Evolutionary conservation across 2,113 vertebrate species (phyloP).

Genomic region (Etheostoma cragini): DNA sequence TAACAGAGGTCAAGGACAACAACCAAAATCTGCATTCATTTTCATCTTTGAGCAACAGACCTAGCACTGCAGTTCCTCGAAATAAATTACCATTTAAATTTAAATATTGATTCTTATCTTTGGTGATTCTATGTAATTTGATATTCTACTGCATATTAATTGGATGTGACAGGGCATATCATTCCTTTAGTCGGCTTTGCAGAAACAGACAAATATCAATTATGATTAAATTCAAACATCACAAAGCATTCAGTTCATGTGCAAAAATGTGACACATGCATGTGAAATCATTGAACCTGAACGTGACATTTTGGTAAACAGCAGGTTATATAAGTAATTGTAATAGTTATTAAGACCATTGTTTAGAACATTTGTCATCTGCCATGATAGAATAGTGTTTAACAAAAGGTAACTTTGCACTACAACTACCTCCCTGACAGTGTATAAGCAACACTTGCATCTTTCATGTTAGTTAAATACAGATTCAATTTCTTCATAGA

Average conservation of each 20-base stretch:
- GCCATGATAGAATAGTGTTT: neutral
- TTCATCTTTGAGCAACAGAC: neutral
- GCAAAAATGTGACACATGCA: neutral
- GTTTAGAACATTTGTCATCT: neutral
- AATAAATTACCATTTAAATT: neutral
- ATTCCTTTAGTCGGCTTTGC: neutral
- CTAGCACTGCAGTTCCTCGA: neutral
- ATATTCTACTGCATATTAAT: neutral
- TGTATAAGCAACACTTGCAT: neutral
- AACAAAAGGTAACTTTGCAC: neutral
- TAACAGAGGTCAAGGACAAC: neutral
- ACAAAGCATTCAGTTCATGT: neutral
- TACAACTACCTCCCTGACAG: neutral
- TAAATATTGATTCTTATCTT: neutral
- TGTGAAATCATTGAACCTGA: neutral
- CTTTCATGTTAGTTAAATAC: neutral
- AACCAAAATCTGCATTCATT: neutral
- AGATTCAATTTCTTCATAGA: neutral
- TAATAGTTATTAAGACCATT: neutral
- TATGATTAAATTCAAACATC: neutral
- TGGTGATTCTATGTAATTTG: neutral
- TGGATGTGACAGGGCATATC: neutral
- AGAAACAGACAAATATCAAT: neutral
- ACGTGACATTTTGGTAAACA: neutral
- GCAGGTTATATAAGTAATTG: neutral